Evolutionary conservation across 2,888 invertebrate species (phyloP).

Genomic region (Phymatocera aterrima): DNA sequence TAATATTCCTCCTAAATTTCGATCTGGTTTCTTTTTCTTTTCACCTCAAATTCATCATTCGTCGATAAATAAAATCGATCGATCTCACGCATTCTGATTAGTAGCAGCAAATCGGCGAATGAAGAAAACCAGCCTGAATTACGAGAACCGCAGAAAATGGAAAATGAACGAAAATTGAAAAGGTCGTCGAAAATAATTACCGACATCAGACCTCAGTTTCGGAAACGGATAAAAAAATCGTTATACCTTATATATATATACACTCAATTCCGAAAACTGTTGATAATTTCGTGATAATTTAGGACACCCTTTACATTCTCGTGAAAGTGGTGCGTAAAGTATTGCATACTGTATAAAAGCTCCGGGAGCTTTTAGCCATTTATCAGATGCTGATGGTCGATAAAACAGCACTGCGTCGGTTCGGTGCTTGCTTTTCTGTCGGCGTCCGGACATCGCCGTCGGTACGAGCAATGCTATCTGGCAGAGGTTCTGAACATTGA

Average conservation of each 20-base stretch:
- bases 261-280: background rate
- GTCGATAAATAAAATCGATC: background rate
- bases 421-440: background rate
- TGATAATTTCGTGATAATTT: background rate
- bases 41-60: background rate
- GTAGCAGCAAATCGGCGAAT: too few species aligned
- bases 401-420: slow-evolving; percentile 54
- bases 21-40: background rate
- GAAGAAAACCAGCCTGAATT: background rate
- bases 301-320: background rate
- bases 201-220: too few species aligned
- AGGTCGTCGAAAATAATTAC: too few species aligned
- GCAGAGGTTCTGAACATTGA: slow-evolving; percentile 34
- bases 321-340: background rate
- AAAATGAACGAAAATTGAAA: too few species aligned
- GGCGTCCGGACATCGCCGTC: slow-evolving; percentile 32
- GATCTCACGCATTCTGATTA: background rate
- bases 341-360: background rate
- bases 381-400: background rate
- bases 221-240: too few species aligned
- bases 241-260: too few species aligned
- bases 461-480: slow-evolving; percentile 56
- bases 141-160: too few species aligned
- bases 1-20: background rate
- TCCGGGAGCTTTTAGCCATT: background rate